Conservation (phyloP, 2,797 vertebrate species). For the Neosalanx taihuensis region DNA sequence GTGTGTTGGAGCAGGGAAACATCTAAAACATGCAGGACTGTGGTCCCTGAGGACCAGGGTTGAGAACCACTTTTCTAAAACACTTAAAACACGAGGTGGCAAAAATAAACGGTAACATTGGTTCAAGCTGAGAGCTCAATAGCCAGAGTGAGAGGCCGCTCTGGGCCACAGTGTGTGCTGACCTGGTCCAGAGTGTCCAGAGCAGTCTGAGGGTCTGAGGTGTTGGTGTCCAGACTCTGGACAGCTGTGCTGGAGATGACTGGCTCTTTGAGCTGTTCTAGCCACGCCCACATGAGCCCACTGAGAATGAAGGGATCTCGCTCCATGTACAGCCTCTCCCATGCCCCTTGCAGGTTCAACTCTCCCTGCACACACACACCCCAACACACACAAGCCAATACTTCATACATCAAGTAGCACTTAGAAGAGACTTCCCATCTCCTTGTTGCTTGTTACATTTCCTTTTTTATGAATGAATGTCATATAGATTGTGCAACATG, state of each 20-base stretch:
- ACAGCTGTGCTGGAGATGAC: slow-evolving; percentile 77
- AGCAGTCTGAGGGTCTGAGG: slow-evolving; percentile 65
- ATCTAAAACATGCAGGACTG: no score
- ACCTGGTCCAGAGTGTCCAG: slow-evolving; percentile 83
- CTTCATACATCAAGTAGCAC: not conserved
- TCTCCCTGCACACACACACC: slow-evolving; percentile 77
- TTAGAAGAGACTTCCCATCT: not conserved
- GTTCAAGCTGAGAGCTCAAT: not conserved
- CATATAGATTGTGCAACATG: not conserved
- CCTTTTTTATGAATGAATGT: not conserved
- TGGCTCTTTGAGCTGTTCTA: slow-evolving; percentile 94
- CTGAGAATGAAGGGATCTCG: slow-evolving; percentile 88
- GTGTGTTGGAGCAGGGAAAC: no score
- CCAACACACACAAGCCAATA: not conserved
- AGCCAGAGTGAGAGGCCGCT: not conserved
- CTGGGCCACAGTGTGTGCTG: slow-evolving; percentile 13
- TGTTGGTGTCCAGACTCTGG: slow-evolving; percentile 67
- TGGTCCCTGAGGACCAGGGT: no score
- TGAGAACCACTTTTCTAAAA: no score
- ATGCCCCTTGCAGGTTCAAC: slow-evolving; percentile 87
- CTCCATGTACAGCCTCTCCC: slow-evolving; percentile 89
- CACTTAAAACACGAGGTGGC: not conserved
- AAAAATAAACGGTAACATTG: not conserved
- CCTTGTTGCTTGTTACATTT: not conserved
- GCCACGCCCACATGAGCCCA: slow-evolving; percentile 95